Conservation (phyloP, 2,888 invertebrate species). For the Glyphotaelius pellucidus region DNA sequence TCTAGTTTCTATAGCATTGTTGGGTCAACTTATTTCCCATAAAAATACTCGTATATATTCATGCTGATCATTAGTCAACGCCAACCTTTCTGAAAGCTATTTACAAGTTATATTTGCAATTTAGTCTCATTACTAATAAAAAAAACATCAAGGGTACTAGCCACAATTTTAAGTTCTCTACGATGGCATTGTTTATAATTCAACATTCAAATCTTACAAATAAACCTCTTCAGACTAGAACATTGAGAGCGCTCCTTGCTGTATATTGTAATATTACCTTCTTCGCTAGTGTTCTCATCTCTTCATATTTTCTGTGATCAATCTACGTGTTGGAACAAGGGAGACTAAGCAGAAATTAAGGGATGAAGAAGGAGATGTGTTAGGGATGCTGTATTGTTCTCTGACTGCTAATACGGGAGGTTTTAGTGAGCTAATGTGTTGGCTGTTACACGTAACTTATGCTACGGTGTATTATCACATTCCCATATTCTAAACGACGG, state of each 20-base stretch:
- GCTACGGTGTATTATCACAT: neutral
- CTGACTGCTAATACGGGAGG: slow-evolving; percentile 28
- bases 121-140: no score
- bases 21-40: no score
- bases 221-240: slow-evolving; percentile 11
- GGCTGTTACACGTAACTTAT: slow-evolving; percentile 12
- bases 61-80: no score
- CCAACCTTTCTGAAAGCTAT: no score
- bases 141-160: neutral
- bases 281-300: neutral
- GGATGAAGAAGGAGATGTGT: neutral
- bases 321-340: slow-evolving; percentile 23
- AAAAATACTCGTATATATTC: no score
- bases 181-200: neutral
- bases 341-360: neutral
- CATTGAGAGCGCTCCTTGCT: neutral
- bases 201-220: neutral
- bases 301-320: slow-evolving; percentile 31
- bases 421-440: slow-evolving; percentile 31
- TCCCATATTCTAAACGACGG: neutral
- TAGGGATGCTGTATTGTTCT: slow-evolving; percentile 39
- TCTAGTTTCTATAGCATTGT: no score
- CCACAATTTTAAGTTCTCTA: neutral
- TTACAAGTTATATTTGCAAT: no score
- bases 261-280: neutral